Base-by-base conservation (phyloP, 2,113 vertebrate species). In the Nerophis ophidion region DNA sequence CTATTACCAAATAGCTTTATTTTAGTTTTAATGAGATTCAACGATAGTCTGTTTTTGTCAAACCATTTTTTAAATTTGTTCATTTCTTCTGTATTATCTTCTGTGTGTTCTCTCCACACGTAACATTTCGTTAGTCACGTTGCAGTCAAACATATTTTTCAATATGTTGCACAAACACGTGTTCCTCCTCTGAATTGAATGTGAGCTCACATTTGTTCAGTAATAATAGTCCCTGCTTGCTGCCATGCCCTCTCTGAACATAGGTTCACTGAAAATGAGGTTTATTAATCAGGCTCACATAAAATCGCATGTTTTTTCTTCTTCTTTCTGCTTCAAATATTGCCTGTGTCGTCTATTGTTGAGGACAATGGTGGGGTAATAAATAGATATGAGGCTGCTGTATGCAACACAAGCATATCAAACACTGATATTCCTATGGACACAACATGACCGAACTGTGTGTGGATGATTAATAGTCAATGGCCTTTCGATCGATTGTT, bases 361-460 rank as follows among this genome's bases (percentile, higher is more conserved):
- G 63, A 67, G 66, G 76, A 85, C 75, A 52, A 66, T 42, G 52
- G 34, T 71, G 50, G 74, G 66, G 71, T 65, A 70, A 85, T 79
- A 63, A 56, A 61, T 16, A 63, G 58, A 69, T 65, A 52, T 34
- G 72, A 81, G 16, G 73, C 60, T 40, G 65, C 50, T 63, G 59
- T 87, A 48, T 16, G n/a, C 70, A 86, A 83, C 52, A 5, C 65
- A 53, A 55, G 60, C 60, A 38, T 58, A 70, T 75, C 61, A 66
- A 84, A 92, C 71, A 87, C 84, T 85, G 84, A 63, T 54, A 60
- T 66, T 4, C 63, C 57, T 63, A 26, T 14, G 4, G 50, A 34
- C 19, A 34, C 13, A 14, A 14, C 2, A 12, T 36, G 36, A 36
- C 44, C 67, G 11, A 38, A 68, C 33, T 12, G 58, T 2, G 48